Percentiles rank a stretch among this genome's conserved stretches.
phyloP scores from a whole-genome alignment of 2,797 vertebrate species.

The Rhinella marina region DNA sequence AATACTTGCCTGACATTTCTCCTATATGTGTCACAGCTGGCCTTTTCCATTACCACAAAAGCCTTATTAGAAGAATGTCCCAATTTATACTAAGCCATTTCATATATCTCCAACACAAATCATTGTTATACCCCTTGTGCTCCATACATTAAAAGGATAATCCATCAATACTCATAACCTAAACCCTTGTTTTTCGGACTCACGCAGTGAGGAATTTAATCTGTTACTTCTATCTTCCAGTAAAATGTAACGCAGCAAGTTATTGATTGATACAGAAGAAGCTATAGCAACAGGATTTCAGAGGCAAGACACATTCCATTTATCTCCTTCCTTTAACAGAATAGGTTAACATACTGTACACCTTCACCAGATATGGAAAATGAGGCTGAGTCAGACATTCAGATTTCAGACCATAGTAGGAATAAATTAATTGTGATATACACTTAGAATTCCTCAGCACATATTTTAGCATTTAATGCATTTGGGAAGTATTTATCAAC shows the following conservation, averaged over 20 bases:
- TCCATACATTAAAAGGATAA: slow-evolving; percentile 28
- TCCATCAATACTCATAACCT: slow-evolving; percentile 37
- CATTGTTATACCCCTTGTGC: slow-evolving; percentile 33
- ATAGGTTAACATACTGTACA: slow-evolving; percentile 21
- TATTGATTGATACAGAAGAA: slow-evolving; percentile 47
- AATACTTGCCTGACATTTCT: slow-evolving; percentile 30
- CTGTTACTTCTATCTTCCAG: slow-evolving; percentile 27
- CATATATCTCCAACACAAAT: slow-evolving; percentile 47
- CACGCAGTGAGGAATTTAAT: slow-evolving; percentile 32
- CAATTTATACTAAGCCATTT: slow-evolving; percentile 39
- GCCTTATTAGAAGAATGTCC: slow-evolving; percentile 46
- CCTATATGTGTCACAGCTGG: slow-evolving; percentile 49
- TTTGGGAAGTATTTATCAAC: slow-evolving; percentile 40
- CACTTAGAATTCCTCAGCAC: slow-evolving; percentile 24
- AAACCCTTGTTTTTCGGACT: slow-evolving; percentile 27
- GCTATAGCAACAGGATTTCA: slow-evolving; percentile 38
- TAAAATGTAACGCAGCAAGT: slow-evolving; percentile 26
- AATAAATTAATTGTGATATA: slow-evolving; percentile 22
- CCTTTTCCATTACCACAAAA: slow-evolving; percentile 51
- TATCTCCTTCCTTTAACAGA: slow-evolving; percentile 13
- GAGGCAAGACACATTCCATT: slow-evolving; percentile 22
- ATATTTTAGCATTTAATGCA: slow-evolving; percentile 32
- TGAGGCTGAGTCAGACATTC: background rate
- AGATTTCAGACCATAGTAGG: slow-evolving; percentile 11
- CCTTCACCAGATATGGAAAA: slow-evolving; percentile 13